These are phyloP conservation scores for Odontothrips loti DNA, from an alignment of 2,888 invertebrate species.

Conservation along the genomic window DNA sequence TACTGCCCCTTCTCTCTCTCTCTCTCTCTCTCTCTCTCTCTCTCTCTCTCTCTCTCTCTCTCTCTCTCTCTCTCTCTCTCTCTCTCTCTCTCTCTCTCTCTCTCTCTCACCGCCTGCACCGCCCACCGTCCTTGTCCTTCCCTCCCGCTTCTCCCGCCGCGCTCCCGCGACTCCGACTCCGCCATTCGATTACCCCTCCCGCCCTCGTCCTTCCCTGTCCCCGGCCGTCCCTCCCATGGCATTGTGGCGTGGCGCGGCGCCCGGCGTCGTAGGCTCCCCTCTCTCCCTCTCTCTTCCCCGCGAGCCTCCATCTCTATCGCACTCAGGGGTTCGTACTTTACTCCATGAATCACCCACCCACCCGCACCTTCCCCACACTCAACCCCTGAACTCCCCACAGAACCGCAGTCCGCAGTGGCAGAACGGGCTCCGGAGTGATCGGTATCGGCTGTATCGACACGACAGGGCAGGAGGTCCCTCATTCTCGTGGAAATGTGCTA, in stretches of 20 bases:
- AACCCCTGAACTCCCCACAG: too few species aligned
- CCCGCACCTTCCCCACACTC: too few species aligned
- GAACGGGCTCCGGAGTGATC: too few species aligned
- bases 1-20: neutral
- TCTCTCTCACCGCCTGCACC: slow-evolving; percentile 15
- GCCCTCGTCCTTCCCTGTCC: neutral
- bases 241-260: neutral
- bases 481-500: too few species aligned
- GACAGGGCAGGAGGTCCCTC: too few species aligned
- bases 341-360: too few species aligned
- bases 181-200: neutral
- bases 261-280: neutral
- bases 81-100: slow-evolving; percentile 32
- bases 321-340: too few species aligned
- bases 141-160: neutral
- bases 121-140: neutral
- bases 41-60: slow-evolving; percentile 36
- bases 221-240: neutral
- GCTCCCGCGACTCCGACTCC: too few species aligned
- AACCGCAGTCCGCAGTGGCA: too few species aligned
- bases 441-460: too few species aligned
- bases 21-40: too few species aligned
- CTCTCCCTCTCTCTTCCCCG: neutral
- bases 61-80: slow-evolving; percentile 32
- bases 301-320: too few species aligned